A percentile compares a stretch with the other conserved stretches of the same genome.
These are phyloP conservation scores for Eonycteris spelaea DNA, from an alignment of 2,113 vertebrate species.

Conservation along the genomic window DNA sequence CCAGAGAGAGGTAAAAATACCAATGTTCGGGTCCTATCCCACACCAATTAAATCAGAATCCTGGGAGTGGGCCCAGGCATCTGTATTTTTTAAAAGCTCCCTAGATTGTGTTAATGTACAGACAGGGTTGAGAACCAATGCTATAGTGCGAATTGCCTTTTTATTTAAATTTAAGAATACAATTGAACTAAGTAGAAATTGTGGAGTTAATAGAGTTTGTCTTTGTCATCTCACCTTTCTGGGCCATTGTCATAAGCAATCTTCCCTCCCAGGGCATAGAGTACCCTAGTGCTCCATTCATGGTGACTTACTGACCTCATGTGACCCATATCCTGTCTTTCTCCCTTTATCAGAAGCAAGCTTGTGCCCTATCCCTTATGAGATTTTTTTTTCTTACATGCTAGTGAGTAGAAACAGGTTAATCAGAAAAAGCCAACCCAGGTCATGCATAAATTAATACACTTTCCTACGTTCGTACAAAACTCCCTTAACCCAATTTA, in stretches of 20 bases:
- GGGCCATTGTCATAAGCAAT: neutral
- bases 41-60: neutral
- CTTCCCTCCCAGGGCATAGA: neutral
- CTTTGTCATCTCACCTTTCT: neutral
- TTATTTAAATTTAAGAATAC: neutral
- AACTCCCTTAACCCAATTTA: neutral
- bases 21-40: neutral
- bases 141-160: neutral
- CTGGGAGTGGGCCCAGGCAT: neutral
- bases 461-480: neutral
- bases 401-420: constrained; percentile 31
- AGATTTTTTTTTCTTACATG: neutral
- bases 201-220: neutral
- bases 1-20: neutral
- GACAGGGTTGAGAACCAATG: neutral
- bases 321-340: neutral
- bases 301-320: neutral
- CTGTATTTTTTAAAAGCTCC: neutral
- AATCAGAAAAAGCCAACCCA: constrained; percentile 36
- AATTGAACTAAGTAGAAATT: neutral
- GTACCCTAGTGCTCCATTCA: neutral
- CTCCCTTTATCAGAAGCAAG: constrained; percentile 19
- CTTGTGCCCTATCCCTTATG: neutral
- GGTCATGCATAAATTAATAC: neutral
- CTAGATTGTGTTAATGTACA: neutral